phyloP scores from a whole-genome alignment of 2,888 invertebrate species.

The Lasioglossum malachurum region DNA sequence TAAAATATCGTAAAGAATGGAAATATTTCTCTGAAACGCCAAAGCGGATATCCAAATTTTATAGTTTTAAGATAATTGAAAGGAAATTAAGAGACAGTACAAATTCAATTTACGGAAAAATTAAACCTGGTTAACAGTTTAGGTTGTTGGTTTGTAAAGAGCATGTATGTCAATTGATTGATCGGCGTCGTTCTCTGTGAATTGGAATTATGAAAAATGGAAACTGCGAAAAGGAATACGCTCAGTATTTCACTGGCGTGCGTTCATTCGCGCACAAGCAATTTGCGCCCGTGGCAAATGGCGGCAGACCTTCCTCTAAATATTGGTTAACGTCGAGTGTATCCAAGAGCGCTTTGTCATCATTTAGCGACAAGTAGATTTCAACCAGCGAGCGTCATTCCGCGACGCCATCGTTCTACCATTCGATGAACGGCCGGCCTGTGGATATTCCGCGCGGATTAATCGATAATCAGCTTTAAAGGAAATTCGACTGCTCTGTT shows the following conservation, averaged over 20 bases:
- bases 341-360: constrained; percentile 43
- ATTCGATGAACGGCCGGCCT: neutral
- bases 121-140: too few species aligned
- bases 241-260: constrained; percentile 34
- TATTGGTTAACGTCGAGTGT: constrained; percentile 47
- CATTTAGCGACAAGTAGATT: constrained; percentile 37
- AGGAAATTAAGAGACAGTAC: too few species aligned
- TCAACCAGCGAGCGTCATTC: constrained; percentile 27
- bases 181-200: neutral
- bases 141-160: neutral
- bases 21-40: neutral
- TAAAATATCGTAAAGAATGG: too few species aligned
- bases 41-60: neutral
- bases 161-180: neutral
- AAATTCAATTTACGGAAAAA: neutral
- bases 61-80: neutral
- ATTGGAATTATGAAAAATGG: neutral
- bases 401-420: neutral
- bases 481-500: neutral
- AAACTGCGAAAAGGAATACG: constrained; percentile 1
- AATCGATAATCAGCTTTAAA: constrained; percentile 17
- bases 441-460: neutral
- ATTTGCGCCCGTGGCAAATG: constrained; percentile 18
- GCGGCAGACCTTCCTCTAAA: constrained; percentile 35
- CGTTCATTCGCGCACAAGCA: neutral